Evolutionary conservation across 2,888 invertebrate genomes (phyloP).

Genomic region (Phasia obesa): DNA sequence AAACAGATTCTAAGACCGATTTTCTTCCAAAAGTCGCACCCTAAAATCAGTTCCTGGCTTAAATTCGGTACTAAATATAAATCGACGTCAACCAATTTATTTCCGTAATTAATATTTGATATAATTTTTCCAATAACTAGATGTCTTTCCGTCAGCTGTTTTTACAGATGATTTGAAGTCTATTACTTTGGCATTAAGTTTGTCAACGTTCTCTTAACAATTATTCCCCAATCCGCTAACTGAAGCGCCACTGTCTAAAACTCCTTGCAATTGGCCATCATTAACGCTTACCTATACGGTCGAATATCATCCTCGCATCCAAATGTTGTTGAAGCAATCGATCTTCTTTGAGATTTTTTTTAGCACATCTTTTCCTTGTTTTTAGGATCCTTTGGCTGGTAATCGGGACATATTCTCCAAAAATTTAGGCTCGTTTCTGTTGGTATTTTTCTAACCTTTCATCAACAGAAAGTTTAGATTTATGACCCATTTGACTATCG

Average conservation of each 20-base stretch:
- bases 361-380: no score
- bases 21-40: slow-evolving; percentile 11
- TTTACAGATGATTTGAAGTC: slow-evolving; percentile 4
- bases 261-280: background rate
- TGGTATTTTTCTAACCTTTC: slow-evolving; percentile 8
- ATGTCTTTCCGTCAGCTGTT: slow-evolving; percentile 18
- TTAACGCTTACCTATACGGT: background rate
- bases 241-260: slow-evolving; percentile 17
- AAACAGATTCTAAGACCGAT: background rate
- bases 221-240: background rate
- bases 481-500: background rate
- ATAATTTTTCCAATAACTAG: slow-evolving; percentile 16
- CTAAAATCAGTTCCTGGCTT: slow-evolving; percentile 6
- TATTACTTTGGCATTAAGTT: background rate
- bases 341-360: no score
- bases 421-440: background rate
- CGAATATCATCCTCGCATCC: background rate
- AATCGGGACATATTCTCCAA: slow-evolving; percentile 4
- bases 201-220: background rate
- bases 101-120: background rate
- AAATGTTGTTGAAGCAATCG: no score
- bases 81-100: background rate
- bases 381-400: slow-evolving; percentile 3
- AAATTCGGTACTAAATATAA: slow-evolving; percentile 33
- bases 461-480: background rate